Conservation (phyloP, 2,113 vertebrate genomes). For the Myotis yumanensis region DNA sequence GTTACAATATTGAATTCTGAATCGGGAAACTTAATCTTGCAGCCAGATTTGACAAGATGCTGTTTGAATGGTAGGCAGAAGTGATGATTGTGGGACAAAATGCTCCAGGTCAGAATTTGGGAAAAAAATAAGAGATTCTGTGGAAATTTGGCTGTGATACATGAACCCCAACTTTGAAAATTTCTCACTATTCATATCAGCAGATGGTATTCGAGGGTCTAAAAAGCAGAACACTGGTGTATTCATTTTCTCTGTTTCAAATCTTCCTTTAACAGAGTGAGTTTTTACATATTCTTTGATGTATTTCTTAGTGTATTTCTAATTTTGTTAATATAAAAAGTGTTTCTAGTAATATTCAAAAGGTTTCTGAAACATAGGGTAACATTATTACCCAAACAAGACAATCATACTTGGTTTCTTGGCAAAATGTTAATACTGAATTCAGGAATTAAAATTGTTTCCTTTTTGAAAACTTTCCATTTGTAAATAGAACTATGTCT, state of each 20-base stretch:
- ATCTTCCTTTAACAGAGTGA: constrained; percentile 17
- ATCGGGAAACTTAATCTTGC: constrained; percentile 86
- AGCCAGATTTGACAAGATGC: constrained; percentile 85
- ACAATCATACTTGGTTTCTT: background rate
- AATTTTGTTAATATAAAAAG: constrained; percentile 39
- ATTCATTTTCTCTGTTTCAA: constrained; percentile 39
- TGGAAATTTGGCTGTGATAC: constrained; percentile 67
- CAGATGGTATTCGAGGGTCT: constrained; percentile 20
- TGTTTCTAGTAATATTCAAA: constrained; percentile 20
- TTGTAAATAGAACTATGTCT: background rate
- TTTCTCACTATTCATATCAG: constrained; percentile 3
- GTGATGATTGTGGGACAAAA: constrained; percentile 73
- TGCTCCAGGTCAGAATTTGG: constrained; percentile 72
- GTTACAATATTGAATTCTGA: constrained; percentile 86
- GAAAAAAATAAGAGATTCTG: constrained; percentile 68
- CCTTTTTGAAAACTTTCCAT: background rate
- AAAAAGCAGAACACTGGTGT: constrained; percentile 47
- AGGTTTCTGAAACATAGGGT: background rate
- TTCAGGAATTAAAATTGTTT: background rate
- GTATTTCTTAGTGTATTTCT: constrained; percentile 12
- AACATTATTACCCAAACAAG: constrained; percentile 19
- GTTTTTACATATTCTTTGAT: background rate
- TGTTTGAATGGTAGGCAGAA: constrained; percentile 79
- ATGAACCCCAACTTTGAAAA: constrained; percentile 36
- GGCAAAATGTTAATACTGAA: background rate